A percentile compares a stretch with the other conserved stretches of the same genome.
phyloP scores from a whole-genome alignment of 2,797 vertebrate genomes.

The Coendou prehensilis region DNA sequence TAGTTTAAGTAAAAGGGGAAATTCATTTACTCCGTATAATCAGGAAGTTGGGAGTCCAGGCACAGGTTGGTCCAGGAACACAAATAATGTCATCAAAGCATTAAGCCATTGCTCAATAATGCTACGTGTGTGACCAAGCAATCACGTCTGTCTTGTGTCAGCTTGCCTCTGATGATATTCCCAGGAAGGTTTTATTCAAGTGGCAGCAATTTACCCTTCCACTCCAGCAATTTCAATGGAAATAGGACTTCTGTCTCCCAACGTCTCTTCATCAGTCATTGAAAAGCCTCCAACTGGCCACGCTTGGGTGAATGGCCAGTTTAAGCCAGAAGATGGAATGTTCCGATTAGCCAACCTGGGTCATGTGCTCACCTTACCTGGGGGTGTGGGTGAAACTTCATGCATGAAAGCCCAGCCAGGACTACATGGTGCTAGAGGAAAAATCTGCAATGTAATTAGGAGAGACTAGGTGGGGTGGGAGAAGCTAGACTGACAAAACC shows the following conservation, averaged over 20 bases:
- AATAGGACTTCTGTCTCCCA: neutral
- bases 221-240: constrained; percentile 6
- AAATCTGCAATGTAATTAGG: neutral
- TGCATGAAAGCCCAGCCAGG: neutral
- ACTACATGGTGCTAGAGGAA: neutral
- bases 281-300: neutral
- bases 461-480: neutral
- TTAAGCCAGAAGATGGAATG: neutral
- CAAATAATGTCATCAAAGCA: neutral
- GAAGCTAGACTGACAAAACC: neutral
- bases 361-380: neutral
- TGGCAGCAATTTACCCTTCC: neutral
- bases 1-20: constrained; percentile 34
- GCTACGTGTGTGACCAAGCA: neutral
- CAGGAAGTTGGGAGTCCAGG: neutral
- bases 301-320: neutral
- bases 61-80: constrained; percentile 26
- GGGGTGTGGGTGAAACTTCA: neutral
- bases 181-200: constrained; percentile 38
- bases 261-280: neutral
- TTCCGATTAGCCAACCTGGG: neutral
- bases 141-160: neutral
- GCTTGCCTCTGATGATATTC: neutral
- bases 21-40: constrained; percentile 39
- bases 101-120: neutral